Percentiles rank a stretch among this genome's conserved stretches.
Evolutionary conservation across 2,113 vertebrate species (phyloP).

Genomic region (Phylloscopus trochiloides): DNA sequence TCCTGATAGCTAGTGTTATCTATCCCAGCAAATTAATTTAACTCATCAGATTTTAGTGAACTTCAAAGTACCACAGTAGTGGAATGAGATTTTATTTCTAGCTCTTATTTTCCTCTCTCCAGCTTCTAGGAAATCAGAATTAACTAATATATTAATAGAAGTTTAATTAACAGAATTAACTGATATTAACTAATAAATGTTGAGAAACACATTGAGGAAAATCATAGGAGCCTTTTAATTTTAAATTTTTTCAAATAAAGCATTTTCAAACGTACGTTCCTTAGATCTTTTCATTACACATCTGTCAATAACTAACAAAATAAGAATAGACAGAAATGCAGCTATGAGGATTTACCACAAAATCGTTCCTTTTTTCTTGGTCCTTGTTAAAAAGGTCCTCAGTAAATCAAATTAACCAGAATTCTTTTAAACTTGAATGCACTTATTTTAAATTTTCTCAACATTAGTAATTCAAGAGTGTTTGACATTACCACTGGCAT

Average conservation of each 20-base stretch:
- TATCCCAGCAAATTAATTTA: background rate
- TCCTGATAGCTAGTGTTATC: background rate
- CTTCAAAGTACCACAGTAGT: background rate
- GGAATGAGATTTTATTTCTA: background rate
- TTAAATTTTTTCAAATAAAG: background rate
- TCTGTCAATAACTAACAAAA: background rate
- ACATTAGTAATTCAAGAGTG: conserved; percentile 52
- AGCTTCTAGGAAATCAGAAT: background rate
- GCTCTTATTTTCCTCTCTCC: background rate
- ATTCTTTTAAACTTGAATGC: background rate
- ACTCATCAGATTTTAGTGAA: background rate
- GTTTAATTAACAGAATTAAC: background rate
- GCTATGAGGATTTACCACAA: background rate
- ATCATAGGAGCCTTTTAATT: background rate
- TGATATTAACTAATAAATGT: background rate
- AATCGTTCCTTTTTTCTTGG: background rate
- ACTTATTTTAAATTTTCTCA: conserved; percentile 52
- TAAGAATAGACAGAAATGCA: background rate
- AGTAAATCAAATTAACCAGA: background rate
- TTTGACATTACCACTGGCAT: conserved; percentile 53
- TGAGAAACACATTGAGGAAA: background rate
- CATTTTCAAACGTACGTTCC: background rate
- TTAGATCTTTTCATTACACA: background rate
- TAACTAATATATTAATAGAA: background rate
- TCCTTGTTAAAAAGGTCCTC: background rate